Conservation (phyloP, 2,797 vertebrate genomes). For the Apodemus agrarius region DNA sequence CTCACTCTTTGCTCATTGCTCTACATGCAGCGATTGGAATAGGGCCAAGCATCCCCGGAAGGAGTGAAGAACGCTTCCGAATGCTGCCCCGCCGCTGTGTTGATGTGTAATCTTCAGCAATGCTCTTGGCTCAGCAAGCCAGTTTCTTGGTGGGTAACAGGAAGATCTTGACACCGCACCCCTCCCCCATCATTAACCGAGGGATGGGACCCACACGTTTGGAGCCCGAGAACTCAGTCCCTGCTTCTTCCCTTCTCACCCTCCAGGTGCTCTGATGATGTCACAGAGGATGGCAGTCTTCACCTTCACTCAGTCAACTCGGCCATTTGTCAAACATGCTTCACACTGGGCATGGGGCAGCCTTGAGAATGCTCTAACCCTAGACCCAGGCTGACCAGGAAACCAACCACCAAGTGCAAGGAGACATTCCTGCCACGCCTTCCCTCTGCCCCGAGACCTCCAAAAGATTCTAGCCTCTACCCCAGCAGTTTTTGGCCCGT, state of each 20-base stretch:
- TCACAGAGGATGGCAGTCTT: neutral
- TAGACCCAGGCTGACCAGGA: neutral
- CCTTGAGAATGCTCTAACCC: neutral
- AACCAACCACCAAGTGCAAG: neutral
- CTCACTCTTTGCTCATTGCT: neutral
- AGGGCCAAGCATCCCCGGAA: neutral
- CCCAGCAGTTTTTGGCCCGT: neutral
- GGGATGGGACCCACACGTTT: neutral
- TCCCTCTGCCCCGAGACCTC: neutral
- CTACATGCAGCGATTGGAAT: neutral
- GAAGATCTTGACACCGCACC: neutral
- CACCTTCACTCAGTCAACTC: neutral
- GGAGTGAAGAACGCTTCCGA: neutral
- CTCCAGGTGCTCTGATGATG: accelerated
- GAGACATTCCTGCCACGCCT: neutral
- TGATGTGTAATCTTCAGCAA: neutral
- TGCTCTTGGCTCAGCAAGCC: neutral
- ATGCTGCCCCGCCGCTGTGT: neutral
- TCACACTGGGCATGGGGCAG: neutral
- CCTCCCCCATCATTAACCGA: neutral
- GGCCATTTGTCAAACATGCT: neutral
- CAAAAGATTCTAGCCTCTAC: neutral
- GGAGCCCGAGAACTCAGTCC: neutral
- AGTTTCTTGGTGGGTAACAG: neutral
- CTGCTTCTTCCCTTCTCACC: neutral